Evolutionary conservation across 2,797 vertebrate species (phyloP), one percentile per base, ranked within the genome.

Genomic region (Xyrichtys novacula): DNA sequence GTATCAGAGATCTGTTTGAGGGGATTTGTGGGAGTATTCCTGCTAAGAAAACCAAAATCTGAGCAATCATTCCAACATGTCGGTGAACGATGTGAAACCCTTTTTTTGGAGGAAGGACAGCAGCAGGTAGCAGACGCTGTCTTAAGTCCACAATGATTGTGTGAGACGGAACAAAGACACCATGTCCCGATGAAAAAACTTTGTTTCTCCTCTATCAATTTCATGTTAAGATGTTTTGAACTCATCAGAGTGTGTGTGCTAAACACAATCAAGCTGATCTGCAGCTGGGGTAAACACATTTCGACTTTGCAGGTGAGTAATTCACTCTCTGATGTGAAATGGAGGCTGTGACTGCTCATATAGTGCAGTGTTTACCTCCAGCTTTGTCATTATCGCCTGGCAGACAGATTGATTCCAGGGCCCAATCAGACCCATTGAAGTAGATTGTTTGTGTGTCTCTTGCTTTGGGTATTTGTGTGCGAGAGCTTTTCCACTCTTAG

Each of bases 361-460:
- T 70, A 52, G 74, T 48, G 54, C 48, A 28, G 58, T 81, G 80
- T 90, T 91, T 83, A 83, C 85, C 59, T 71, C 40, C 43, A 58
- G 78, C 65, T 73, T 83, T 77, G 71, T 85, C 65, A 80, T 88
- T 87, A 88, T 79, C 55, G 38, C 71, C 68, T 53, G 60, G 29
- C 78, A 79, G 77, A 82, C 76, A 67, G 62, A 89, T 74, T 80
- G 84, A 87, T 88, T 88, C 53, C 65, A 78, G 76, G 53, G 65
- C 57, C 61, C 70, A 85, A 81, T 90, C 78, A 79, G 78, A 64
- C 50, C 31, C 29, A 40, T 20, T 87, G 50, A 89, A 85, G 52
- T 65, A 73, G 67, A 74, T 69, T 85, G 84, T 76, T 80, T 81
- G 28, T 49, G 49, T 70, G 56, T 75, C 38, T 29, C 36, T 40